phyloP scores from a whole-genome alignment of 2,113 vertebrate genomes.

The Callorhinus ursinus region DNA sequence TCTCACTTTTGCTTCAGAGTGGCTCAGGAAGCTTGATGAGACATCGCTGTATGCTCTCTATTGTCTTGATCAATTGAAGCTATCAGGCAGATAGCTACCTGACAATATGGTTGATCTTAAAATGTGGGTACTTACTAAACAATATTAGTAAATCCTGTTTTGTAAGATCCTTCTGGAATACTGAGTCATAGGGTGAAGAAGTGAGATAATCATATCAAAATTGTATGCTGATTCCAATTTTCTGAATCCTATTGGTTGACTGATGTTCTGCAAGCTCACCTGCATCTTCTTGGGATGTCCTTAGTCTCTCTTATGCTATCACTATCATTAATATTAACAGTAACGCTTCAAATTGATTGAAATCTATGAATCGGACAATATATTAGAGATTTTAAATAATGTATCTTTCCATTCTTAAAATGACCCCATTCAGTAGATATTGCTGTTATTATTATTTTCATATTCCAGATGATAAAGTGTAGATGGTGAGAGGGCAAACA shows the following conservation, averaged over 20 bases:
- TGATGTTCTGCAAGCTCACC: background rate
- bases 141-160: background rate
- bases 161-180: background rate
- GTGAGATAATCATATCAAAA: background rate
- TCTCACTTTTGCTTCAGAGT: background rate
- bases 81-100: background rate
- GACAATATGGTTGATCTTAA: background rate
- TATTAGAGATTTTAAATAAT: background rate
- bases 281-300: background rate
- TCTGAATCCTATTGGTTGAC: background rate
- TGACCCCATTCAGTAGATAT: background rate
- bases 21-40: background rate
- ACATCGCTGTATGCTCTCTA: background rate
- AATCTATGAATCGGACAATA: background rate
- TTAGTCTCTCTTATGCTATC: background rate
- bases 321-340: background rate
- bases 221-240: background rate
- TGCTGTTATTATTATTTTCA: background rate
- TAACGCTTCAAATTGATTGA: background rate
- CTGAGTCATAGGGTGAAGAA: background rate
- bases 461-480: background rate
- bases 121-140: background rate
- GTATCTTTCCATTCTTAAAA: background rate
- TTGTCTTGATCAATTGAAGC: background rate
- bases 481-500: too few species aligned